Evolutionary conservation across 2,888 invertebrate genomes (phyloP).

Genomic region (Epistrophe eligans): DNA sequence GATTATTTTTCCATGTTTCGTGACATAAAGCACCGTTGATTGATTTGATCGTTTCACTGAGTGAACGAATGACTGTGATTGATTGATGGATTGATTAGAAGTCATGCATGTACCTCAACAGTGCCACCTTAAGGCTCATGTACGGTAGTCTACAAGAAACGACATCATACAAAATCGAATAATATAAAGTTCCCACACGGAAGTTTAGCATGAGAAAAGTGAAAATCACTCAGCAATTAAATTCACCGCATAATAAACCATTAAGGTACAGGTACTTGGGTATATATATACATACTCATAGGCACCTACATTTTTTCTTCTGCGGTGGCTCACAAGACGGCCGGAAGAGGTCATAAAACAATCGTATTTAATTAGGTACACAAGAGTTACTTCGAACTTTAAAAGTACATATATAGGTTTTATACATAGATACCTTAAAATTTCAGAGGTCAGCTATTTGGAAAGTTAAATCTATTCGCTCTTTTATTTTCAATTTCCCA

Average conservation of each 20-base stretch:
- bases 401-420: conserved; percentile 3
- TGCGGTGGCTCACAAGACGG: conserved; percentile 7
- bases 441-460: conserved; percentile 41
- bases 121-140: not conserved
- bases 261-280: not conserved
- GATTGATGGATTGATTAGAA: conserved; percentile 73
- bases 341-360: conserved; percentile 71
- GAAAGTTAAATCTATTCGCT: conserved; percentile 41
- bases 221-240: conserved; percentile 67
- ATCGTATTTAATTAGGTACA: conserved; percentile 61
- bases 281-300: no score
- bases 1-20: conserved; percentile 71
- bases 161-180: conserved; percentile 18
- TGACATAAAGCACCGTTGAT: conserved; percentile 78
- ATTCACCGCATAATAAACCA: conserved; percentile 30
- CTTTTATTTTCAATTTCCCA: conserved; percentile 35
- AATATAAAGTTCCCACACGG: conserved; percentile 35
- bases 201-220: conserved; percentile 59
- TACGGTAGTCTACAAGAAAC: not conserved
- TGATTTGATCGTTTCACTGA: conserved; percentile 82
- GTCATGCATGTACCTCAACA: conserved; percentile 48
- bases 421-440: not conserved
- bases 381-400: conserved; percentile 29
- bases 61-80: conserved; percentile 76
- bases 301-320: conserved; percentile 15